Evolutionary conservation across 2,888 invertebrate genomes (phyloP).

Genomic region (Torymus texanus): DNA sequence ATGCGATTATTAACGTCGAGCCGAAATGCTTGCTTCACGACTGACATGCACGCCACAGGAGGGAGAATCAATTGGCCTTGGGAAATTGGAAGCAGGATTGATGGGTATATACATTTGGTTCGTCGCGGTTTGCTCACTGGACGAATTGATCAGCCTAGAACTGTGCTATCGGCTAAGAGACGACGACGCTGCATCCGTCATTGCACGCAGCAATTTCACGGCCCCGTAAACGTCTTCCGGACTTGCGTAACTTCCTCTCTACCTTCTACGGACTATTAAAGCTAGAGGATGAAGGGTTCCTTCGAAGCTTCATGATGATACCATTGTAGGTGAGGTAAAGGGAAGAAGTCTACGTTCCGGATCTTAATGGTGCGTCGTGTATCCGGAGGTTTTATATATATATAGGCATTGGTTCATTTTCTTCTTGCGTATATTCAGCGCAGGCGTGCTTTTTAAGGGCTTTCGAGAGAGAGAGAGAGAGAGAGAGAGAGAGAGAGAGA

Average conservation of each 20-base stretch:
- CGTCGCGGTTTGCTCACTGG: background rate
- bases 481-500: no score
- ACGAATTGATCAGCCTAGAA: conserved; percentile 23
- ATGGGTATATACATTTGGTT: conserved; percentile 40
- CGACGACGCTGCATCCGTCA: background rate
- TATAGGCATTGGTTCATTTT: no score
- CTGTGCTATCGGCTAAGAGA: no score
- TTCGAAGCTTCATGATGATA: no score
- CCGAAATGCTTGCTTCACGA: background rate
- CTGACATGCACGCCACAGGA: background rate
- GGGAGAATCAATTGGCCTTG: conserved; percentile 42
- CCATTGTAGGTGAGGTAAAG: no score
- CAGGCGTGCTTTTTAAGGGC: no score
- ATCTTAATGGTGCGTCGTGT: no score
- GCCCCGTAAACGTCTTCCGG: conserved; percentile 33
- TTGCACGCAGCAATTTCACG: conserved; percentile 37
- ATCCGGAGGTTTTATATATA: no score
- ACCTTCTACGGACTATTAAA: background rate
- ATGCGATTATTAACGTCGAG: conserved; percentile 57
- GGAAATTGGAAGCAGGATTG: conserved; percentile 59
- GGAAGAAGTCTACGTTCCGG: no score
- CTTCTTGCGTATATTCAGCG: no score
- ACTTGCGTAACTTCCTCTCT: background rate
- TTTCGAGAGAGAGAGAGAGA: no score
- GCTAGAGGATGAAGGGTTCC: no score